A percentile compares a stretch with the other conserved stretches of the same genome.
phyloP scores from a whole-genome alignment of 1,140 invertebrate species.

The Pseudomyrmex dendroicus region DNA sequence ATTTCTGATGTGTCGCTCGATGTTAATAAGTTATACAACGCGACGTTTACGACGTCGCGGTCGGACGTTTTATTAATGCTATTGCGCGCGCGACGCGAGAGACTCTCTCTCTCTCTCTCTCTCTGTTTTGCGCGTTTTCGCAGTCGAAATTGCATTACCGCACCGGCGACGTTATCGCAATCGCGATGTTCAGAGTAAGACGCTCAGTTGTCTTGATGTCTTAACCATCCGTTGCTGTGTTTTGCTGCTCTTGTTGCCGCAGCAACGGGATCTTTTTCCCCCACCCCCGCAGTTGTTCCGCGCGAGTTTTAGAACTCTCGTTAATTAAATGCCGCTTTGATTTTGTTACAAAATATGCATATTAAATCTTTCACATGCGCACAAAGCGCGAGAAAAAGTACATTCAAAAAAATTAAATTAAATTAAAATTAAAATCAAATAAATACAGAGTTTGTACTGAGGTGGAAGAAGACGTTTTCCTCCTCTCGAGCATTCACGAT shows the following conservation, averaged over 20 bases:
- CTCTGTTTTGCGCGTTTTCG: conserved; percentile 3
- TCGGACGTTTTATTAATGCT: conserved; percentile 27
- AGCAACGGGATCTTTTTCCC: conserved; percentile 15
- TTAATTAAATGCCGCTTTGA: too few relatives aligned
- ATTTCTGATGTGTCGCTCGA: neutral
- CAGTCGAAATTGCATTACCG: conserved; percentile 45
- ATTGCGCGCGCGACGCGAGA: conserved; percentile 7
- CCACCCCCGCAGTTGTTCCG: neutral
- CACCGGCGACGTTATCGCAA: conserved; percentile 38
- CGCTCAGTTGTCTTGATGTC: conserved; percentile 23
- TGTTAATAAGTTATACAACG: conserved; percentile 24
- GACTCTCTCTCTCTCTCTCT: neutral
- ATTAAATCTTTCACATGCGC: neutral
- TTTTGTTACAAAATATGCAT: too few relatives aligned
- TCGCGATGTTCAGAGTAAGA: conserved; percentile 37
- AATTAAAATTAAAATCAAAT: neutral
- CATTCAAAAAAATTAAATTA: neutral
- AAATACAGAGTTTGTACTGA: too few relatives aligned
- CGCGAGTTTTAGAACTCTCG: too few relatives aligned
- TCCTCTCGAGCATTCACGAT: neutral
- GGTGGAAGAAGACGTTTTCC: neutral
- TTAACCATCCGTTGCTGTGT: conserved; percentile 29
- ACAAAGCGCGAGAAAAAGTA: neutral
- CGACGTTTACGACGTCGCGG: conserved; percentile 19
- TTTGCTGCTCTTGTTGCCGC: conserved; percentile 20